These are phyloP conservation scores for Drosophila tropicalis DNA, from an alignment of 1,140 invertebrate genomes.

Conservation along the genomic window DNA sequence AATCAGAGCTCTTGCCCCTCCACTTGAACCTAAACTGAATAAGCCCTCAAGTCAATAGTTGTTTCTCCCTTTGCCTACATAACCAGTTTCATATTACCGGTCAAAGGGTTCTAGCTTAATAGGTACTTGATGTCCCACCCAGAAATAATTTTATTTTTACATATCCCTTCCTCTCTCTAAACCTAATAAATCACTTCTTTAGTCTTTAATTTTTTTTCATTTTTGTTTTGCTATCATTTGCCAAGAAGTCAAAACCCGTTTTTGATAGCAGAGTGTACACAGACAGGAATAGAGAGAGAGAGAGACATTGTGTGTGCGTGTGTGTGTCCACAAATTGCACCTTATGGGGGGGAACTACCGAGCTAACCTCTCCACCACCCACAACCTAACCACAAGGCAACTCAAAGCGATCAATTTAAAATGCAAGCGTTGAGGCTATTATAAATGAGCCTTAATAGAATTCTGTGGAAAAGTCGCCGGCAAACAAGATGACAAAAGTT, in stretches of 20 bases:
- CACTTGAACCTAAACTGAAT: background rate
- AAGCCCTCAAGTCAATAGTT: background rate
- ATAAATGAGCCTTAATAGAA: conserved; percentile 24
- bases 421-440: conserved; percentile 7
- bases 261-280: background rate
- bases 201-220: background rate
- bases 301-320: background rate
- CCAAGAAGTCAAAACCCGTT: conserved; percentile 1
- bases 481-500: conserved; percentile 12
- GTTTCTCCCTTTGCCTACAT: background rate
- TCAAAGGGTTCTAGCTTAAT: background rate
- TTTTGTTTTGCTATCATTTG: conserved; percentile 2
- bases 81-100: background rate
- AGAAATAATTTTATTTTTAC: background rate
- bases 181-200: background rate
- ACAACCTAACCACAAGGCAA: background rate
- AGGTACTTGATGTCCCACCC: background rate
- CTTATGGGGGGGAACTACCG: background rate
- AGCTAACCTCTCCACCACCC: background rate
- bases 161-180: background rate
- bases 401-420: background rate
- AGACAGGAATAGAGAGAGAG: background rate
- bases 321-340: background rate
- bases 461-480: conserved; percentile 14
- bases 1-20: background rate